phyloP scores from a whole-genome alignment of 2,888 invertebrate species.

The Scaptomyza caliginosa region DNA sequence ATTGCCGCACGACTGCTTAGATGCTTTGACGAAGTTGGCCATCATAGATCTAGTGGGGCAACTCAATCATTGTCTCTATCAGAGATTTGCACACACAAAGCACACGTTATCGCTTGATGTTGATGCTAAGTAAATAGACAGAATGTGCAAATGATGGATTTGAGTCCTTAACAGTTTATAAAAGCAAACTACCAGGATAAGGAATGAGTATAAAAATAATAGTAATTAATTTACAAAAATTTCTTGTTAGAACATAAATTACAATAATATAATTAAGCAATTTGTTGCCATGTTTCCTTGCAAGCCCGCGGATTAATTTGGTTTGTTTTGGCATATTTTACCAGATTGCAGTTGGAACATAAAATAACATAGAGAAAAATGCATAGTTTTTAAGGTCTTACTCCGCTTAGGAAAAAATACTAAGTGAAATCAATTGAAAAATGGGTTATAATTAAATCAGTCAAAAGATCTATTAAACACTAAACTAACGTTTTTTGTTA shows the following conservation, averaged over 20 bases:
- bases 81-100: constrained; percentile 28
- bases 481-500: not conserved
- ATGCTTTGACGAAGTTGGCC: constrained; percentile 57
- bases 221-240: too few relatives aligned
- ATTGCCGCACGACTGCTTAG: constrained; percentile 40
- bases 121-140: not conserved
- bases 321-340: too few relatives aligned
- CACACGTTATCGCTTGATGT: not conserved
- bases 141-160: not conserved
- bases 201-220: too few relatives aligned
- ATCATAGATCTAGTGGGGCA: constrained; percentile 56
- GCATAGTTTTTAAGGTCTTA: too few relatives aligned
- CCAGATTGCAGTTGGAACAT: not conserved
- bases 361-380: not conserved
- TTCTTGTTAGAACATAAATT: too few relatives aligned
- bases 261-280: too few relatives aligned
- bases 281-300: too few relatives aligned
- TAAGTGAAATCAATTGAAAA: not conserved
- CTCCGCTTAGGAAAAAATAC: not conserved
- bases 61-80: constrained; percentile 52
- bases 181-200: too few relatives aligned
- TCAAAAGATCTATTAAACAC: not conserved
- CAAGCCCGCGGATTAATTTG: too few relatives aligned
- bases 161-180: not conserved
- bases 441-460: not conserved